Conservation (phyloP, 2,888 invertebrate species). For the Teleogryllus oceanicus region DNA sequence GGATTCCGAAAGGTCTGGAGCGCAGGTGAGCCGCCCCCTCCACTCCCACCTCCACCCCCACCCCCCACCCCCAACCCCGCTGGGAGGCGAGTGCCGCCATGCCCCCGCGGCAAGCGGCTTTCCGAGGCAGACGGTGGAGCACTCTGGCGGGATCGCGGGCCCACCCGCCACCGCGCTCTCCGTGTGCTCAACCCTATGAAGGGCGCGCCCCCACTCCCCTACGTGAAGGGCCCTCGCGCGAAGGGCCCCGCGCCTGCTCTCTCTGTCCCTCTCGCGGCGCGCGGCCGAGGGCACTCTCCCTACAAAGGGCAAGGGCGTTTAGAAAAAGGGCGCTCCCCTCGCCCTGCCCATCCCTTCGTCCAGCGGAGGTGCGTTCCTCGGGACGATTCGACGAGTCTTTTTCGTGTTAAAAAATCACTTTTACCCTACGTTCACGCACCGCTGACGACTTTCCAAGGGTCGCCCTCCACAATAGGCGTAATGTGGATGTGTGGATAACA, state of each 20-base stretch:
- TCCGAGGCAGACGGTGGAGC: too few species aligned
- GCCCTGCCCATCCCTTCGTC: background rate
- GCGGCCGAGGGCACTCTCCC: background rate
- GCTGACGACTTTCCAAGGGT: background rate
- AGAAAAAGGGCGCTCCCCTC: background rate
- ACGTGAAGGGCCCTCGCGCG: too few species aligned
- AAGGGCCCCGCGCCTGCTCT: background rate
- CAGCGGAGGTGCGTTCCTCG: background rate
- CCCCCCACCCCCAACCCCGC: too few species aligned
- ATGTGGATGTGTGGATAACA: background rate
- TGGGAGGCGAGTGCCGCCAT: too few species aligned
- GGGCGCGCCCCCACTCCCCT: too few species aligned
- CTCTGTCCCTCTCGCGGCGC: background rate
- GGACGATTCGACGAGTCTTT: background rate
- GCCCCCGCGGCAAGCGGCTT: too few species aligned
- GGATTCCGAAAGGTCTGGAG: too few species aligned
- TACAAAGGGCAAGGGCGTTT: slow-evolving; percentile 7
- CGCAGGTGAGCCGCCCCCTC: too few species aligned
- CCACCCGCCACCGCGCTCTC: too few species aligned
- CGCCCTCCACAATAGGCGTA: background rate
- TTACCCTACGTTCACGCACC: background rate
- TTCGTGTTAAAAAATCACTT: slow-evolving; percentile 18
- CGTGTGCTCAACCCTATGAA: too few species aligned
- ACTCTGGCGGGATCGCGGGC: too few species aligned
- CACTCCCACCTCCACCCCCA: too few species aligned